phyloP scores from a whole-genome alignment of 1,140 invertebrate genomes.

The Lycorma delicatula region DNA sequence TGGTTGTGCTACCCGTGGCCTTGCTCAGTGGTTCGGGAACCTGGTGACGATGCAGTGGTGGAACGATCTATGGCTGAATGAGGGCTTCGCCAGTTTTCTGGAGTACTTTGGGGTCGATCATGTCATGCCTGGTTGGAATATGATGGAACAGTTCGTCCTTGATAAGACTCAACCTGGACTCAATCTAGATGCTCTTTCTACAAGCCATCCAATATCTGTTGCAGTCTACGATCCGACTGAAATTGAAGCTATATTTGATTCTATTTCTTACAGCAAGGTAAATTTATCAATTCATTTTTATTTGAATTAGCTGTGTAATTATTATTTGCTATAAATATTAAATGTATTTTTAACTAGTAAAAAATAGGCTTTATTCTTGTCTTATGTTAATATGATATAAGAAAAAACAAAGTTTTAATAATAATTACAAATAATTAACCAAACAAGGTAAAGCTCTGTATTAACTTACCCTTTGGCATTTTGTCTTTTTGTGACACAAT shows the following conservation, averaged over 20 bases:
- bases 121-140: constrained; percentile 46
- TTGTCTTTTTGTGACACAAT: too few species aligned
- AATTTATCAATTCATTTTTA: not conserved
- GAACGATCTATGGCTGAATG: constrained; percentile 83
- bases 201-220: constrained; percentile 76
- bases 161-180: constrained; percentile 61
- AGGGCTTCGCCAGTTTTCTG: constrained; percentile 76
- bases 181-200: constrained; percentile 60
- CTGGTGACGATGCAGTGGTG: constrained; percentile 80
- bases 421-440: not conserved
- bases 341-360: too few species aligned
- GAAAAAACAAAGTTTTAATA: not conserved
- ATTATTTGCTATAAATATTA: not conserved
- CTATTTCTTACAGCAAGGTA: constrained; percentile 79
- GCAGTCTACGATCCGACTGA: constrained; percentile 69
- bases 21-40: constrained; percentile 76
- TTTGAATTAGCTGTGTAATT: not conserved
- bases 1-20: constrained; percentile 21
- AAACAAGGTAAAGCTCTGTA: too few species aligned
- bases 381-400: not conserved
- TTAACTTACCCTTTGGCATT: too few species aligned
- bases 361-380: too few species aligned
- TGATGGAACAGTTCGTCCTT: constrained; percentile 53
- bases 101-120: constrained; percentile 62
- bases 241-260: constrained; percentile 81